A percentile compares a stretch with the other conserved stretches of the same genome.
phyloP scores from a whole-genome alignment of 1,140 invertebrate genomes.

The Cotesia chilonis region DNA sequence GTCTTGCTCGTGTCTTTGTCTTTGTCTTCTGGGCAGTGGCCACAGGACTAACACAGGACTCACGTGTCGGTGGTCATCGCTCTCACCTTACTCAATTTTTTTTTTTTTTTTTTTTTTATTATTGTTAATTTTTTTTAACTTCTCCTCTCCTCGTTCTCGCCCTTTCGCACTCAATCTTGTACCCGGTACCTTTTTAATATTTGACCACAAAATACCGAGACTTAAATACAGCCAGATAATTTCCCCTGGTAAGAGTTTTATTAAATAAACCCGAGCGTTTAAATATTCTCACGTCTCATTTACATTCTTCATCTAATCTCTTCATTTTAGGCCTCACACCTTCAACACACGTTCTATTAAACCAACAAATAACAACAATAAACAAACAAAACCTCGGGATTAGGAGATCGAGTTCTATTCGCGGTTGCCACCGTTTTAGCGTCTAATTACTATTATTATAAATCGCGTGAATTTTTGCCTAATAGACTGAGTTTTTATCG shows the following conservation, averaged over 20 bases:
- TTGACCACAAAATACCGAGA: conserved; percentile 17
- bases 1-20: conserved; percentile 14
- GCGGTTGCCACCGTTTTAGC: not conserved
- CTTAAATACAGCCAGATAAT: conserved; percentile 2
- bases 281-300: conserved; percentile 15
- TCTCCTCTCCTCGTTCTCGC: conserved; percentile 18
- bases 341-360: too few relatives aligned
- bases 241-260: not conserved
- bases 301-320: conserved; percentile 20
- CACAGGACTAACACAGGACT: conserved; percentile 16
- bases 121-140: conserved; percentile 9
- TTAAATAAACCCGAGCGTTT: too few relatives aligned
- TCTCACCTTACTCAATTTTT: conserved; percentile 33
- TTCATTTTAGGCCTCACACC: conserved; percentile 1
- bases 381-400: too few relatives aligned
- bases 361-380: too few relatives aligned
- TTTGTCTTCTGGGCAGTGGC: conserved; percentile 17
- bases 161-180: conserved; percentile 37
- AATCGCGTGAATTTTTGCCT: conserved; percentile 19
- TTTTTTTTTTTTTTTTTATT: conserved; percentile 26
- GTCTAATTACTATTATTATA: not conserved
- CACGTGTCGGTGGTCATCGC: conserved; percentile 39
- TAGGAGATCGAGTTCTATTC: too few relatives aligned
- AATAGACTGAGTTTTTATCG: conserved; percentile 8
- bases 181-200: conserved; percentile 9